These are phyloP conservation scores for Ctenomys sociabilis DNA, from an alignment of 2,113 vertebrate genomes.

Conservation along the genomic window DNA sequence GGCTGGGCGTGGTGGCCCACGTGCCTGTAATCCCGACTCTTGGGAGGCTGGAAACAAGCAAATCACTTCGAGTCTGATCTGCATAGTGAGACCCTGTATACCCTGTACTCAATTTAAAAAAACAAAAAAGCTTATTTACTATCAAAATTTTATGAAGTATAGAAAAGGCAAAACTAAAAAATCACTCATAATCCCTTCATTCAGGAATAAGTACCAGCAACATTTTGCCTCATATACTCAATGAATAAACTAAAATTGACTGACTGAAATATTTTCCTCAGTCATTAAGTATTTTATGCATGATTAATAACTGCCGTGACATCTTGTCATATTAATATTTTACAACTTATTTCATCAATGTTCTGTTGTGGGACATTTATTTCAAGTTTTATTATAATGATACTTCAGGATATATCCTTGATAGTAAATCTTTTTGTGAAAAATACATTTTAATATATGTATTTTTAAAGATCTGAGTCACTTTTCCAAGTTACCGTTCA, in stretches of 20 bases:
- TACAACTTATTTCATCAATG: conserved; percentile 19
- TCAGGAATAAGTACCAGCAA: conserved; percentile 46
- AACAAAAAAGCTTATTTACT: neutral
- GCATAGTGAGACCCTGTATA: too few species aligned
- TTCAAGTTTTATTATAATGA: conserved; percentile 33
- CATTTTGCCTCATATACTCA: neutral
- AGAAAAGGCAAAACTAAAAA: conserved; percentile 43
- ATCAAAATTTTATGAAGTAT: neutral
- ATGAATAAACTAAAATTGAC: conserved; percentile 35
- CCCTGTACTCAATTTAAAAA: too few species aligned
- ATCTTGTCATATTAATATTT: conserved; percentile 34
- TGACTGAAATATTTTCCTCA: conserved; percentile 5
- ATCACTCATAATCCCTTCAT: neutral
- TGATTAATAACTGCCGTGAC: neutral
- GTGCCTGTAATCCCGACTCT: too few species aligned
- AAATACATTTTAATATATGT: neutral
- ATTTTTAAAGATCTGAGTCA: neutral
- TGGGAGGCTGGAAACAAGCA: too few species aligned
- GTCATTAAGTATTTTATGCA: neutral
- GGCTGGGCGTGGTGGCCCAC: too few species aligned
- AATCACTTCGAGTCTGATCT: too few species aligned
- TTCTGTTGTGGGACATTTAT: conserved; percentile 41
- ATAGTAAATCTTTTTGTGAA: conserved; percentile 28
- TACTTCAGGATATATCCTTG: conserved; percentile 26
- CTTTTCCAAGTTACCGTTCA: conserved; percentile 40